Percentiles rank a stretch among this genome's conserved stretches.
Evolutionary conservation across 64 coral and sea anemone species (phyloP).

Genomic region (Hydrozoanthus tunicans): DNA sequence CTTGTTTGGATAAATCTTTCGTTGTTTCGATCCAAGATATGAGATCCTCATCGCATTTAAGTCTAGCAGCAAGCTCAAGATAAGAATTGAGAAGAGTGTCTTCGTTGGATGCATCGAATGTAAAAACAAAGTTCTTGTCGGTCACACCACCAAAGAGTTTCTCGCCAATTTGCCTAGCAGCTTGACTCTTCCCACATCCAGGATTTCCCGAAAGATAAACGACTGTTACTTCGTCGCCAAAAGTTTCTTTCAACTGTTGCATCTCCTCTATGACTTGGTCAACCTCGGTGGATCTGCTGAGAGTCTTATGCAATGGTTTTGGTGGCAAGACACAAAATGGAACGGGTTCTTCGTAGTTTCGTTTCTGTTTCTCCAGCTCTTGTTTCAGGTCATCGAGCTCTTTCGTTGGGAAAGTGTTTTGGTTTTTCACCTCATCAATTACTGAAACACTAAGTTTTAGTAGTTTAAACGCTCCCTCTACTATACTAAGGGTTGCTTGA

Average conservation of each 20-base stretch:
- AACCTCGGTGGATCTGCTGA: neutral
- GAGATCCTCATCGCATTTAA: conserved; percentile 54
- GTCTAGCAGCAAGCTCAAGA: conserved; percentile 12
- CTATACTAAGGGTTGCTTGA: conserved; percentile 27
- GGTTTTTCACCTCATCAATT: conserved; percentile 42
- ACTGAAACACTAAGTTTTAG: conserved; percentile 41
- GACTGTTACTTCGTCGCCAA: neutral
- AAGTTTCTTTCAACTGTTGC: neutral
- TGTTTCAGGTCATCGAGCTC: conserved; percentile 30
- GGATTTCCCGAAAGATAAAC: too few relatives aligned
- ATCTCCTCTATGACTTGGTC: neutral
- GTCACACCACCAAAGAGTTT: neutral
- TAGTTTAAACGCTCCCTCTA: conserved; percentile 29
- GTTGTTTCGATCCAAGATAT: conserved; percentile 19
- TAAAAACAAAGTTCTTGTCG: conserved; percentile 55
- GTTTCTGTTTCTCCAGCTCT: conserved; percentile 52
- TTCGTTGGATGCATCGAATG: conserved; percentile 48
- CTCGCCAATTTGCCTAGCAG: conserved; percentile 24
- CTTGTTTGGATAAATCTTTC: conserved; percentile 26
- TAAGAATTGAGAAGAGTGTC: conserved; percentile 61
- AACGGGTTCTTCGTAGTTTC: conserved; percentile 14
- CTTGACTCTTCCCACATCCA: neutral
- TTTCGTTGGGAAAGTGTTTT: conserved; percentile 61
- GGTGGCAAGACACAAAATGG: conserved; percentile 22
- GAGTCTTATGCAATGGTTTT: neutral